Conservation (phyloP, 2,113 vertebrate species). For the Oryzias celebensis region DNA sequence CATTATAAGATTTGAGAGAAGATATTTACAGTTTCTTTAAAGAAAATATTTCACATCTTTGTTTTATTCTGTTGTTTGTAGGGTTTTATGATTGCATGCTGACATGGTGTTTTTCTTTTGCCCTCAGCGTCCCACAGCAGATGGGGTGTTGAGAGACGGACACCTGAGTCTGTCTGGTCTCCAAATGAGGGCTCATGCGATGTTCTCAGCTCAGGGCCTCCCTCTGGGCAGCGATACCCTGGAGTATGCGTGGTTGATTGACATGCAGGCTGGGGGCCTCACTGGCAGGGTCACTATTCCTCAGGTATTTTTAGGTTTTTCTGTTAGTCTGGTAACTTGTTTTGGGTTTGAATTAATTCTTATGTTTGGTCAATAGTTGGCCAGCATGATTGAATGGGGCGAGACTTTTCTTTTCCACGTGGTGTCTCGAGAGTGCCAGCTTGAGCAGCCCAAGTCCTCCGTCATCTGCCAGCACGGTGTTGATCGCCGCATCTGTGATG, state of each 20-base stretch:
- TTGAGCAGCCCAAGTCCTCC: slow-evolving; percentile 93
- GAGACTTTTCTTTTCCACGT: slow-evolving; percentile 94
- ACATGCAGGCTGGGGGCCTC: slow-evolving; percentile 92
- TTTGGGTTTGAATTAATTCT: neutral
- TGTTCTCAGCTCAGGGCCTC: slow-evolving; percentile 94
- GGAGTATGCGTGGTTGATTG: slow-evolving; percentile 97
- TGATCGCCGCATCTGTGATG: slow-evolving; percentile 89
- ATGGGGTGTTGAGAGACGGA: slow-evolving; percentile 90
- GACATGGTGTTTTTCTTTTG: neutral
- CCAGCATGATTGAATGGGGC: slow-evolving; percentile 89
- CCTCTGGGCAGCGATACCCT: slow-evolving; percentile 88
- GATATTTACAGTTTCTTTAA: neutral
- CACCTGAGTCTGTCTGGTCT: slow-evolving; percentile 93
- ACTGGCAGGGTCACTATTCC: slow-evolving; percentile 91
- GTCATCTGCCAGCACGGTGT: slow-evolving; percentile 94
- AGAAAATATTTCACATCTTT: neutral
- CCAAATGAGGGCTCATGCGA: slow-evolving; percentile 94
- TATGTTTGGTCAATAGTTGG: slow-evolving; percentile 72
- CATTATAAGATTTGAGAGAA: slow-evolving; percentile 4
- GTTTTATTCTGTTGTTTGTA: neutral
- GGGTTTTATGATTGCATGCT: neutral
- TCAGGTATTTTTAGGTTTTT: slow-evolving; percentile 79
- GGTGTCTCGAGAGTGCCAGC: slow-evolving; percentile 90
- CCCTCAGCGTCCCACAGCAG: slow-evolving; percentile 85
- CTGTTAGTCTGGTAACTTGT: neutral